Evolutionary conservation across 2,888 invertebrate genomes (phyloP).

Genomic region (Lithophane semibrunnea): DNA sequence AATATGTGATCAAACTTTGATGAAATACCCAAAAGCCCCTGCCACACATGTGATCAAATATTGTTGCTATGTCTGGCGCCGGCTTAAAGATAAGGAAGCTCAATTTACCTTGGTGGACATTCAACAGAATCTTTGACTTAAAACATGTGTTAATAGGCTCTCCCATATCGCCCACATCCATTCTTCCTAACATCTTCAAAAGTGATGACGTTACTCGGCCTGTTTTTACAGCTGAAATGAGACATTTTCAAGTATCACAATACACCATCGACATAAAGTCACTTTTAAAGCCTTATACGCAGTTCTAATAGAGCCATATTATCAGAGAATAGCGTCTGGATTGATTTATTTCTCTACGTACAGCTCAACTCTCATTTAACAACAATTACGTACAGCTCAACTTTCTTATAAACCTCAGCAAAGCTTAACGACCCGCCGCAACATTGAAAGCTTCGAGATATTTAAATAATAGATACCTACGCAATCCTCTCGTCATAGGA

Average conservation of each 20-base stretch:
- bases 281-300: too few species aligned
- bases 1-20: too few species aligned
- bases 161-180: neutral
- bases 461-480: neutral
- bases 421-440: neutral
- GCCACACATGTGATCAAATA: too few species aligned
- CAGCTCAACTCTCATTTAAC: neutral
- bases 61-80: too few species aligned
- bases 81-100: neutral
- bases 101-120: constrained; percentile 23
- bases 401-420: neutral
- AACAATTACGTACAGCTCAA: neutral
- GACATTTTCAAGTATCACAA: neutral
- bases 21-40: too few species aligned
- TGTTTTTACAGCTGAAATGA: constrained; percentile 31
- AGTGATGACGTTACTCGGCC: constrained; percentile 33
- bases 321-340: too few species aligned
- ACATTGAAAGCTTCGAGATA: neutral
- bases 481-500: neutral
- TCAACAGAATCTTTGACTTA: neutral
- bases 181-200: constrained; percentile 21
- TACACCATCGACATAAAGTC: neutral
- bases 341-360: neutral
- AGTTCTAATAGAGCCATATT: too few species aligned
- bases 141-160: neutral